Percentiles rank a stretch among this genome's conserved stretches.
These are phyloP conservation scores for Heliconius erato DNA, from an alignment of 2,888 invertebrate genomes.

Conservation along the genomic window DNA sequence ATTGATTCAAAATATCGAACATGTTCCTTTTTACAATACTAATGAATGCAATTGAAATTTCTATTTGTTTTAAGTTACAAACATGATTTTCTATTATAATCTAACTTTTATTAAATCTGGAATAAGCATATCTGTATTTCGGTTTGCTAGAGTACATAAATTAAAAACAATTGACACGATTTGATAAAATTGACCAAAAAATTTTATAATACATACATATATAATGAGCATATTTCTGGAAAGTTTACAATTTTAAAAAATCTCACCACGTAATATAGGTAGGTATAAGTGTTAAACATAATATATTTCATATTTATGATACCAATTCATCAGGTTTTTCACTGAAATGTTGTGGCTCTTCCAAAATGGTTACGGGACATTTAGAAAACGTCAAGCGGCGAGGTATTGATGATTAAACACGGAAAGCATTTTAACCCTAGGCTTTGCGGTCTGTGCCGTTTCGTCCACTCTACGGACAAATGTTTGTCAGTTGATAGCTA, in stretches of 20 bases:
- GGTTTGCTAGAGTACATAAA: too few relatives aligned
- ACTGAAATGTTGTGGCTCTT: slow-evolving; percentile 8
- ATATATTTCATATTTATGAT: background rate
- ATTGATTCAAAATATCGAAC: background rate
- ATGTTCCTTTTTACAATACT: background rate
- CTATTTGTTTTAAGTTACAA: too few relatives aligned
- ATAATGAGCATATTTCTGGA: too few relatives aligned
- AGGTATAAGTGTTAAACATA: background rate
- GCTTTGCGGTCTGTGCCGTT: slow-evolving; percentile 62
- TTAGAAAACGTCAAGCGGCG: slow-evolving; percentile 34
- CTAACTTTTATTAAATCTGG: too few relatives aligned
- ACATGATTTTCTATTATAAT: too few relatives aligned
- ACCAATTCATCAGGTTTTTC: background rate
- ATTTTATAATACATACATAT: too few relatives aligned
- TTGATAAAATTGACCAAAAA: too few relatives aligned
- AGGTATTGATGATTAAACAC: slow-evolving; percentile 62
- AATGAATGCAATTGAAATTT: background rate
- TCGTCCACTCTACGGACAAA: slow-evolving; percentile 38
- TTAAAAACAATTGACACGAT: too few relatives aligned
- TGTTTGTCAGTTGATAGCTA: slow-evolving; percentile 44
- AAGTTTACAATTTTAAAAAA: too few relatives aligned
- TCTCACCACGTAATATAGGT: too few relatives aligned
- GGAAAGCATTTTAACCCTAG: slow-evolving; percentile 80
- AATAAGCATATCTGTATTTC: too few relatives aligned
- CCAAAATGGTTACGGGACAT: slow-evolving; percentile 10